These are phyloP conservation scores for Amiota communis DNA, from an alignment of 2,888 invertebrate species.

Conservation along the genomic window DNA sequence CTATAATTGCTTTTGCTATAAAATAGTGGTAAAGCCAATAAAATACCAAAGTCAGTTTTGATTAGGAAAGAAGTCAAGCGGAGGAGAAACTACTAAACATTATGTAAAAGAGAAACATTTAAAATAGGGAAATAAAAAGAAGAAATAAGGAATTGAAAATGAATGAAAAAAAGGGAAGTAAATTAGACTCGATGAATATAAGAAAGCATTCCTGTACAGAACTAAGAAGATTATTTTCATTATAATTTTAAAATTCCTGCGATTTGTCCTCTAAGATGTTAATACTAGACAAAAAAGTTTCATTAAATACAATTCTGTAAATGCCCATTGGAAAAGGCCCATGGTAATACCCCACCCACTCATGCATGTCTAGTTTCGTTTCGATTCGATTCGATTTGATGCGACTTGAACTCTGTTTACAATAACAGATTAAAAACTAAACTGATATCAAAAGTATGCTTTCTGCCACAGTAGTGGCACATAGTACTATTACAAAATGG, in stretches of 20 bases:
- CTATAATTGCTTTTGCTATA: too few species aligned
- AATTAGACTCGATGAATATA: too few species aligned
- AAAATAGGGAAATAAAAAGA: too few species aligned
- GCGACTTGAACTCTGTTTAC: slow-evolving; percentile 3
- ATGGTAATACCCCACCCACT: too few species aligned
- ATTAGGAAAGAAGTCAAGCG: background rate
- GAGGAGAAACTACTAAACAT: background rate
- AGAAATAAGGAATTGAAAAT: background rate
- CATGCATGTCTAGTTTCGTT: too few species aligned
- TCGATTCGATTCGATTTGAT: too few species aligned
- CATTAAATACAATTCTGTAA: slow-evolving; percentile 32
- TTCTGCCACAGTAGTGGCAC: slow-evolving; percentile 1
- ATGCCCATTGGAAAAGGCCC: background rate
- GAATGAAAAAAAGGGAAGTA: too few species aligned
- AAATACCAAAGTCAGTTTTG: background rate
- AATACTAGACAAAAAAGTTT: slow-evolving; percentile 21
- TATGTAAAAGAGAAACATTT: background rate
- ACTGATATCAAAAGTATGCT: slow-evolving; percentile 39
- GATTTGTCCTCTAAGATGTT: background rate
- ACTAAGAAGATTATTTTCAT: too few species aligned
- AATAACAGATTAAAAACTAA: slow-evolving; percentile 26
- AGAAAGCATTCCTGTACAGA: too few species aligned
- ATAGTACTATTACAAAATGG: background rate
- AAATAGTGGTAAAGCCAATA: too few species aligned
- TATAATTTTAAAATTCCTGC: too few species aligned